These are phyloP conservation scores for Synanthedon andrenaeformis DNA, from an alignment of 2,888 invertebrate genomes.

Conservation along the genomic window DNA sequence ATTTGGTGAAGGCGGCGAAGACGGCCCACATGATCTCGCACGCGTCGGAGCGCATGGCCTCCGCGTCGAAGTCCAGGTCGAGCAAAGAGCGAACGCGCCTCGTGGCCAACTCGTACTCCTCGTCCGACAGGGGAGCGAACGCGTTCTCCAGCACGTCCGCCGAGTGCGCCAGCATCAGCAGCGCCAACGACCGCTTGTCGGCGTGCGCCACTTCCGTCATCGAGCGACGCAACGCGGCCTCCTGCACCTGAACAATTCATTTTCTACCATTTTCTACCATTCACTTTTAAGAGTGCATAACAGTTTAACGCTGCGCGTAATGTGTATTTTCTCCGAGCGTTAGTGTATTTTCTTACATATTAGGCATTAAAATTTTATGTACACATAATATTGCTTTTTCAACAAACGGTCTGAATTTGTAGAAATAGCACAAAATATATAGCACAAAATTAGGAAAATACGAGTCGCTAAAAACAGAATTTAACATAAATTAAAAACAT, in stretches of 20 bases:
- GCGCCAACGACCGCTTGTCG: constrained; percentile 92
- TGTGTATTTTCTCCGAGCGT: too few relatives aligned
- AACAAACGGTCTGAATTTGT: too few relatives aligned
- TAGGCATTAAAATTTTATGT: too few relatives aligned
- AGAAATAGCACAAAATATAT: too few relatives aligned
- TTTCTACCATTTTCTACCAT: neutral
- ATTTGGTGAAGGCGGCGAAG: constrained; percentile 98
- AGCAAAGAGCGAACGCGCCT: constrained; percentile 95
- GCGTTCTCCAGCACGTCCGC: constrained; percentile 99
- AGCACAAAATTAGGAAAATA: too few relatives aligned
- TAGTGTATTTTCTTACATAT: too few relatives aligned
- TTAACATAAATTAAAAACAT: too few relatives aligned
- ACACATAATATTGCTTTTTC: too few relatives aligned
- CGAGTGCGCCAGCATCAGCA: constrained; percentile 96
- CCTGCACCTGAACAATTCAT: constrained; percentile 82
- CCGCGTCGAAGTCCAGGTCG: constrained; percentile 96
- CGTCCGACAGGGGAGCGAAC: constrained; percentile 96
- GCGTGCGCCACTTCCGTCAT: constrained; percentile 98
- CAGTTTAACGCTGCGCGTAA: too few relatives aligned
- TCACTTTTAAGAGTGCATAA: neutral
- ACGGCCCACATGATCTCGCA: constrained; percentile 99
- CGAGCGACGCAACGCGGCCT: constrained; percentile 95
- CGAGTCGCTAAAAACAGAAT: too few relatives aligned
- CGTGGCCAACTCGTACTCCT: constrained; percentile 98
- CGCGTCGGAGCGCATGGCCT: constrained; percentile 90